These are phyloP conservation scores for Caenorhabditis sp. DNA, from an alignment of 2,888 invertebrate species.

Conservation along the genomic window DNA sequence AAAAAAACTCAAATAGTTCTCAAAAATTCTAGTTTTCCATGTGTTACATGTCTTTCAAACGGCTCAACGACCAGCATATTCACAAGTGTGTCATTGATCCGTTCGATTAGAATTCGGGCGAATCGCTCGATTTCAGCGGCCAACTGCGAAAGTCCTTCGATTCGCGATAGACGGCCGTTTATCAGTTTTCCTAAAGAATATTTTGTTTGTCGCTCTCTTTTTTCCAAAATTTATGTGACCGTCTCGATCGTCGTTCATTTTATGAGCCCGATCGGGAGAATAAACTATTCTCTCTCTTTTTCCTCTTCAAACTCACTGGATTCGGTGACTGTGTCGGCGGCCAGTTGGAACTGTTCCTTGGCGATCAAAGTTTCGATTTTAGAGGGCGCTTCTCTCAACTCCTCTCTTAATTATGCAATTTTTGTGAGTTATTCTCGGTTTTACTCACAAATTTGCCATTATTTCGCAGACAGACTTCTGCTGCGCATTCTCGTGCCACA, in stretches of 20 bases:
- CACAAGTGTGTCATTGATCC: slow-evolving; percentile 69
- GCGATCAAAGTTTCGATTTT: slow-evolving; percentile 54
- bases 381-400: slow-evolving; percentile 61
- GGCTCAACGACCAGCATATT: slow-evolving; percentile 73
- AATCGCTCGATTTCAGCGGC: slow-evolving; percentile 53
- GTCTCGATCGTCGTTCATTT: not conserved
- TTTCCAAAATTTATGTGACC: not conserved
- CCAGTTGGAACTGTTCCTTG: slow-evolving; percentile 47
- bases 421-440: not conserved
- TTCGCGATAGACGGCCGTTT: slow-evolving; percentile 67
- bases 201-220: not conserved
- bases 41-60: slow-evolving; percentile 72
- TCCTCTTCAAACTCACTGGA: slow-evolving; percentile 22
- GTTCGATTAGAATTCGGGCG: slow-evolving; percentile 56
- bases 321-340: slow-evolving; percentile 52
- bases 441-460: slow-evolving; percentile 71
- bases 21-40: too few relatives aligned
- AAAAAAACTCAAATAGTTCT: too few relatives aligned
- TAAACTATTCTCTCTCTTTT: too few relatives aligned
- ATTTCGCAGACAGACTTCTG: slow-evolving; percentile 82
- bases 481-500: slow-evolving; percentile 96
- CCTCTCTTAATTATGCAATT: slow-evolving; percentile 52
- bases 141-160: slow-evolving; percentile 73
- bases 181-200: slow-evolving; percentile 62
- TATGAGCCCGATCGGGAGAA: not conserved